A percentile compares a stretch with the other conserved stretches of the same genome.
Conservation (phyloP, 2,888 invertebrate species). For the Maniola hyperantus region DNA sequence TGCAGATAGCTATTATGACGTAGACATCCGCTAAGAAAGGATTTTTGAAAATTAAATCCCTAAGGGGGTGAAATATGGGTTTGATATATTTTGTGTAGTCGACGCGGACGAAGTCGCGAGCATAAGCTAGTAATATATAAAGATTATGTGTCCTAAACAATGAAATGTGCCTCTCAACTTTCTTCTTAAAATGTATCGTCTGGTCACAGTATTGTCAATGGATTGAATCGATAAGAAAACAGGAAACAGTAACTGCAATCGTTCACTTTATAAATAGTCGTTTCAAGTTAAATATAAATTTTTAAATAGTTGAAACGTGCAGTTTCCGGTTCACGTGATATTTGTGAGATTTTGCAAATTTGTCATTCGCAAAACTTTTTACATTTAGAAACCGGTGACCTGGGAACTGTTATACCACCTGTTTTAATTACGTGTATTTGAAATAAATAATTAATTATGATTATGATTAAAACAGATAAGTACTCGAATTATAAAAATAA, state of each 20-base stretch:
- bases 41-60: too few species aligned
- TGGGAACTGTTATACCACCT: too few species aligned
- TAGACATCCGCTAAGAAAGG: too few species aligned
- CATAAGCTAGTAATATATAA: neutral
- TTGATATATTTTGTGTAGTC: too few species aligned
- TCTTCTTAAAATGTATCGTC: neutral
- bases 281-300: slow-evolving; percentile 17
- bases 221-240: slow-evolving; percentile 53
- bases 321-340: slow-evolving; percentile 41
- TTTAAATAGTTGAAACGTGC: slow-evolving; percentile 18
- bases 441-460: too few species aligned
- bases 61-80: too few species aligned
- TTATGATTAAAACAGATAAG: too few species aligned
- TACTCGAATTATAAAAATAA: too few species aligned
- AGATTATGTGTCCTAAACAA: neutral
- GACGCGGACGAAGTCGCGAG: too few species aligned
- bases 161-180: neutral
- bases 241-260: slow-evolving; percentile 51
- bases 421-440: too few species aligned
- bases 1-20: too few species aligned
- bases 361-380: slow-evolving; percentile 5
- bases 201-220: slow-evolving; percentile 46
- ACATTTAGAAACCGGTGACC: too few species aligned
- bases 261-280: slow-evolving; percentile 23
- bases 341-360: slow-evolving; percentile 38